A percentile compares a stretch with the other conserved stretches of the same genome.
phyloP scores from a whole-genome alignment of 2,113 vertebrate species.

The Pogonocichla stellata region DNA sequence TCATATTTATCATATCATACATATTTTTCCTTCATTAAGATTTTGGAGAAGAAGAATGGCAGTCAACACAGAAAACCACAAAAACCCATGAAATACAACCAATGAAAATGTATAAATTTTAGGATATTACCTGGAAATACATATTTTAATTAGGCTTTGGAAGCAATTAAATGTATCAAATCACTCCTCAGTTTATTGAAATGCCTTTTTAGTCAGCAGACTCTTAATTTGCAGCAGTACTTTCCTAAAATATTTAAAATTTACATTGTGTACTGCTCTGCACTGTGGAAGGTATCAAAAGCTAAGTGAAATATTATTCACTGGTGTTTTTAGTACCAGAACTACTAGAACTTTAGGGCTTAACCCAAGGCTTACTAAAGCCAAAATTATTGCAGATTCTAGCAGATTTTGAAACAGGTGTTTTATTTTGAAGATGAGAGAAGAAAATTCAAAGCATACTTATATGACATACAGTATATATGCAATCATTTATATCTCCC shows the following conservation, averaged over 20 bases:
- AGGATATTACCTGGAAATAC: background rate
- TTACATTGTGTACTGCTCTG: background rate
- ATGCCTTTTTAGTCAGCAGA: background rate
- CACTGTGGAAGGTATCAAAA: background rate
- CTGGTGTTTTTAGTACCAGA: background rate
- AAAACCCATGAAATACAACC: background rate
- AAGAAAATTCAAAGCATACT: background rate
- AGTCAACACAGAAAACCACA: background rate
- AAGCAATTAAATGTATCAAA: background rate
- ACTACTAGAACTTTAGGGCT: background rate
- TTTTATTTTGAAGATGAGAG: background rate
- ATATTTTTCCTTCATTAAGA: background rate
- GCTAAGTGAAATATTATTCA: background rate
- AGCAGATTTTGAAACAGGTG: background rate
- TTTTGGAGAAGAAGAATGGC: background rate
- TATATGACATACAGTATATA: background rate
- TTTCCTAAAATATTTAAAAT: background rate
- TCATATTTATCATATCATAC: too few relatives aligned
- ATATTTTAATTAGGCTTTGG: background rate
- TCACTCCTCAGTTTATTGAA: constrained; percentile 1
- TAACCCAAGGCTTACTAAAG: background rate
- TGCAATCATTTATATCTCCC: background rate
- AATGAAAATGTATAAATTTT: background rate
- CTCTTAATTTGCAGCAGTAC: background rate
- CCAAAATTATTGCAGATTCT: background rate